phyloP scores from a whole-genome alignment of 1,140 invertebrate genomes.

The Drosophila tropicalis region DNA sequence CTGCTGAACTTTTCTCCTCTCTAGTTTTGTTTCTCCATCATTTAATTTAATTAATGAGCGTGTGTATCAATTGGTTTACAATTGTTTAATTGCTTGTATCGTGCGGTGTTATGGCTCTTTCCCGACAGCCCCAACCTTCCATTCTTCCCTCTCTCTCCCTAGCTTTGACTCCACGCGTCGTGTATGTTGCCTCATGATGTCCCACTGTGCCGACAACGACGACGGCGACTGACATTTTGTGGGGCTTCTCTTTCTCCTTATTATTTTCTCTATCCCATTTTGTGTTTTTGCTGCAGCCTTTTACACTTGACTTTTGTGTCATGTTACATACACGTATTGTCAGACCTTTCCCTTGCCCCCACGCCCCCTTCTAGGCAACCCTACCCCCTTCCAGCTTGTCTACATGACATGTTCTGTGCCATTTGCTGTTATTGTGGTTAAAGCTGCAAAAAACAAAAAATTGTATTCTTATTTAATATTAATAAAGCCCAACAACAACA shows the following conservation, averaged over 20 bases:
- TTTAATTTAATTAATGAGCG: conserved; percentile 71
- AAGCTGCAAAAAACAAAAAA: not conserved
- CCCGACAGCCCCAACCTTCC: not conserved
- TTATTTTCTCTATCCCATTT: not conserved
- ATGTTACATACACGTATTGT: conserved; percentile 20
- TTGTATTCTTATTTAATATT: conserved; percentile 7
- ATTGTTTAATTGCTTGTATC: conserved; percentile 71
- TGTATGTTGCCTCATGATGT: not conserved
- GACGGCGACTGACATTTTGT: conserved; percentile 27
- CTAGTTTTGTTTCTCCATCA: conserved; percentile 53
- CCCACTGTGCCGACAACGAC: conserved; percentile 15
- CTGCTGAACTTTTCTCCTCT: conserved; percentile 36
- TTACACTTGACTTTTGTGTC: conserved; percentile 39
- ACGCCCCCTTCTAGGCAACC: not conserved
- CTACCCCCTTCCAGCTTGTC: not conserved
- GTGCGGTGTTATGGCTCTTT: conserved; percentile 47
- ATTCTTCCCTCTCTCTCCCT: not conserved
- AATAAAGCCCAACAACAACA: not conserved
- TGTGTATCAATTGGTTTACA: conserved; percentile 70
- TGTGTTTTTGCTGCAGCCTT: conserved; percentile 1
- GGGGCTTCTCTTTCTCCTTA: conserved; percentile 35
- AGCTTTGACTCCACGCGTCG: not conserved
- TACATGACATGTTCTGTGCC: not conserved
- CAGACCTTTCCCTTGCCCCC: not conserved
- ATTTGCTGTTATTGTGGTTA: not conserved